Evolutionary conservation across 1,140 invertebrate genomes (phyloP), one percentile per base, ranked within the genome.

Genomic region (Hydropsyche tenuis): DNA sequence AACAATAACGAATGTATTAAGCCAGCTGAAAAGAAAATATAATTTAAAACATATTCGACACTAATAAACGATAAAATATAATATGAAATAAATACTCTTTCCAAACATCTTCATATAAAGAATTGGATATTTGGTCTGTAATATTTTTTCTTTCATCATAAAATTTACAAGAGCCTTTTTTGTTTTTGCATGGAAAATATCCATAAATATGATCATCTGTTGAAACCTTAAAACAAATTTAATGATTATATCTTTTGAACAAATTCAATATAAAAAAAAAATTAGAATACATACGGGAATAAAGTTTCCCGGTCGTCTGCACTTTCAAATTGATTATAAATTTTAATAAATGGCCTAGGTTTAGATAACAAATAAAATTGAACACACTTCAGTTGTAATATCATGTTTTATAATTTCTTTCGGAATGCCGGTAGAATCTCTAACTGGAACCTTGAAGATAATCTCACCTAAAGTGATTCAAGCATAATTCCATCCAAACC

Each of bases 401-500:
- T 82, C 14, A 86, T 81, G 20, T 85, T 81, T 90, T 91, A 93
- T 30, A 92, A 76, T 56, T 83, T 82, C 18, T 81, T 75, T 81
- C 84, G 83, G 0, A 87, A 78, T 60, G 73, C 12, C n/a, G 79
- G 65, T 12, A 81, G 78, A 14, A 79, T 64, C 7, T 80, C 53
- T 71, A 81, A 76, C 9, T 83, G 78, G 2, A 85, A 78, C 72
- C 80, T 76, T 1, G 80, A 69, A 37, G 81, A 74, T 46, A 88
- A 70, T 75, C 87, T 79, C 72, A 83, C 78, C 84, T 84, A 87
- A 75, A 87, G 76, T 72, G 84, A 88, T 85, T 90, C 85, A 27
- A 91, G 77, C 27, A 91, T 92, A 69, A 92, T 92, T 56, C 93
- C 93, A 84, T 94, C 92, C 20, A 94, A 82, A 4, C 92, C 93